These are phyloP conservation scores for Euphonia xanthogaster DNA, from an alignment of 2,797 vertebrate species.

Conservation along the genomic window DNA sequence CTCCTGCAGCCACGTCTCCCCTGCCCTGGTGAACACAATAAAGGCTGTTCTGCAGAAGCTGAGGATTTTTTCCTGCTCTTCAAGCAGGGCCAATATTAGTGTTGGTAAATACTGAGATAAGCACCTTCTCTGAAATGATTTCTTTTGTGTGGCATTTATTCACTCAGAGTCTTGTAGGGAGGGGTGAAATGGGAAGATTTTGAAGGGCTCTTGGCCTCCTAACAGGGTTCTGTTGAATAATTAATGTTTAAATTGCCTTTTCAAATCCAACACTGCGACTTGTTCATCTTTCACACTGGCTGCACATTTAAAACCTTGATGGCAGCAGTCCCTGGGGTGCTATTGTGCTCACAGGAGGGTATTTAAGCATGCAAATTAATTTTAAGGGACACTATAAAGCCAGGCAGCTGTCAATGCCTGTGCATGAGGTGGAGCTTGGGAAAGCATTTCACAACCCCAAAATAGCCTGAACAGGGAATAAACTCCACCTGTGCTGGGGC, in stretches of 20 bases:
- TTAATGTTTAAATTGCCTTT: constrained; percentile 37
- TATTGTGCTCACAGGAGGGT: not conserved
- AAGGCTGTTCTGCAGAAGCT: not conserved
- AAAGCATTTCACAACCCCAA: not conserved
- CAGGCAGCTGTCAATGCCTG: not conserved
- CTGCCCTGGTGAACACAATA: not conserved
- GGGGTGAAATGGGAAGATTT: not conserved
- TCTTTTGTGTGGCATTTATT: not conserved
- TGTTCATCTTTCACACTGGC: not conserved
- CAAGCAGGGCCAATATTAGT: not conserved
- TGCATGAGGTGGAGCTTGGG: not conserved
- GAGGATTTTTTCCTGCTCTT: not conserved
- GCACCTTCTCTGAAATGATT: not conserved
- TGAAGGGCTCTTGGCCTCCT: constrained; percentile 13
- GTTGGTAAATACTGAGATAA: not conserved
- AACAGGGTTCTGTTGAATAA: not conserved
- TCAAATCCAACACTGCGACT: not conserved
- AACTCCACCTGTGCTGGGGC: not conserved
- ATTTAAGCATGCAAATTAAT: constrained; percentile 36
- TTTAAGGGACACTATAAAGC: not conserved
- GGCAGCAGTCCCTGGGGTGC: not conserved
- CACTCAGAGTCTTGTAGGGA: not conserved
- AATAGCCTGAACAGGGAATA: not conserved
- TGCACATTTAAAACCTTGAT: not conserved
- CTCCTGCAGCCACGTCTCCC: not conserved